These are phyloP conservation scores for Cossypha dichroa DNA, from an alignment of 2,797 vertebrate species.

Conservation along the genomic window DNA sequence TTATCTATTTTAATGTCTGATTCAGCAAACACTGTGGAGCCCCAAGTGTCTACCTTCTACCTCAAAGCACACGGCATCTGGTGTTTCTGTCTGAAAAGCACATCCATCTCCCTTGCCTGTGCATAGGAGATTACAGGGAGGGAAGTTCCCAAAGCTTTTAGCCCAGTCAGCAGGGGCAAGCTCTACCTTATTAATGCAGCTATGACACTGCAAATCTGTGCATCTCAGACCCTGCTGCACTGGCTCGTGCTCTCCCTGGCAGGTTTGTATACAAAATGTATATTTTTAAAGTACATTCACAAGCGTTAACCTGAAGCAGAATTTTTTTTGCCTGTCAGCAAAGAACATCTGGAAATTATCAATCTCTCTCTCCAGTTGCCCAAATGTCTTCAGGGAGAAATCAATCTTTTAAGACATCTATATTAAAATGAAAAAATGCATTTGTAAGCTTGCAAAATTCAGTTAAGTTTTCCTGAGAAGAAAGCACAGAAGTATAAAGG, in stretches of 20 bases:
- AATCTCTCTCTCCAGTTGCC: background rate
- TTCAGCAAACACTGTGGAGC: background rate
- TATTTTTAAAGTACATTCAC: background rate
- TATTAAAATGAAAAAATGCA: background rate
- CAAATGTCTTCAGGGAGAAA: conserved; percentile 20
- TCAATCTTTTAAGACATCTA: conserved; percentile 16
- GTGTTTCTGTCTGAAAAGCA: background rate
- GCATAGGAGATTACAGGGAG: background rate
- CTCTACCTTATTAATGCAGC: background rate
- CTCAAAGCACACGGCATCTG: rapidly evolving
- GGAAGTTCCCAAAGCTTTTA: background rate
- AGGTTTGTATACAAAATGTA: background rate
- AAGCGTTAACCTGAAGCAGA: background rate
- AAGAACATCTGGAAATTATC: conserved; percentile 36
- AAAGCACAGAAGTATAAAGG: background rate
- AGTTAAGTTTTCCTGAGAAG: background rate
- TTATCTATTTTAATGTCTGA: background rate
- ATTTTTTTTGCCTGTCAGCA: background rate
- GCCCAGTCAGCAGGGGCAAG: background rate
- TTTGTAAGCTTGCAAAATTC: background rate
- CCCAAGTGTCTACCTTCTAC: background rate
- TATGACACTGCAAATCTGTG: background rate
- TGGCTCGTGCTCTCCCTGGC: background rate
- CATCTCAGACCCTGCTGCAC: background rate
- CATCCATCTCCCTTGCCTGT: background rate